Evolutionary conservation across 2,888 invertebrate species (phyloP).

Genomic region (Anthophora plumipes): DNA sequence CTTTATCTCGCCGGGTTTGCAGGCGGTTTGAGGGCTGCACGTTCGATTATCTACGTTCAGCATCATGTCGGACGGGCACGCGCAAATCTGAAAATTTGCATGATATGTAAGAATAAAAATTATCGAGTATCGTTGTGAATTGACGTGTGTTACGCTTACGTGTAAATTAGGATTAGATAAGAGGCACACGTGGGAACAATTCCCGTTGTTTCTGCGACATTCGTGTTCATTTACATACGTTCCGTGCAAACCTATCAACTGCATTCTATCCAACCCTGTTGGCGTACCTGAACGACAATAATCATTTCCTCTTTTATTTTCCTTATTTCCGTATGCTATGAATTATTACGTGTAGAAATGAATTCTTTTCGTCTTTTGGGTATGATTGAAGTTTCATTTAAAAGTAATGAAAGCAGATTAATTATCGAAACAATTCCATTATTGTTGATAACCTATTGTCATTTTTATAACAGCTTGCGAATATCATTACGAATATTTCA

Average conservation of each 20-base stretch:
- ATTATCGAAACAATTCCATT: too few species aligned
- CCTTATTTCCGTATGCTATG: background rate
- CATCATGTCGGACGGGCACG: conserved; percentile 89
- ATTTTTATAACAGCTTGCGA: too few species aligned
- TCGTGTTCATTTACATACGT: conserved; percentile 83
- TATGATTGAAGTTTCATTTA: too few species aligned
- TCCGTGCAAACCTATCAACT: conserved; percentile 85
- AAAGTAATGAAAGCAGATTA: too few species aligned
- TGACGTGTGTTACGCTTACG: conserved; percentile 54
- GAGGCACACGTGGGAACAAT: conserved; percentile 91
- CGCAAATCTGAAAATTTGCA: conserved; percentile 81
- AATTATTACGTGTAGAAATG: background rate
- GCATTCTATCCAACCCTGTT: conserved; percentile 81
- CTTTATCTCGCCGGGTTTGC: conserved; percentile 84
- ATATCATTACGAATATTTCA: too few species aligned
- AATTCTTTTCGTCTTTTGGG: too few species aligned
- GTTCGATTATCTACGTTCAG: conserved; percentile 86
- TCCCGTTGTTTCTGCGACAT: conserved; percentile 87
- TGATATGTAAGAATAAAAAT: background rate
- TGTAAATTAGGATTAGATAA: conserved; percentile 78
- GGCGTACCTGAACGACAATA: conserved; percentile 15
- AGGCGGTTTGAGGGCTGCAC: conserved; percentile 85
- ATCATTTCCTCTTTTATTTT: background rate
- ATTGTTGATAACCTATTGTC: too few species aligned
- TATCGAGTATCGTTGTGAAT: background rate